Conservation (phyloP, 2,113 vertebrate species). For the western clawed frog (Xenopus tropicalis) region DNA sequence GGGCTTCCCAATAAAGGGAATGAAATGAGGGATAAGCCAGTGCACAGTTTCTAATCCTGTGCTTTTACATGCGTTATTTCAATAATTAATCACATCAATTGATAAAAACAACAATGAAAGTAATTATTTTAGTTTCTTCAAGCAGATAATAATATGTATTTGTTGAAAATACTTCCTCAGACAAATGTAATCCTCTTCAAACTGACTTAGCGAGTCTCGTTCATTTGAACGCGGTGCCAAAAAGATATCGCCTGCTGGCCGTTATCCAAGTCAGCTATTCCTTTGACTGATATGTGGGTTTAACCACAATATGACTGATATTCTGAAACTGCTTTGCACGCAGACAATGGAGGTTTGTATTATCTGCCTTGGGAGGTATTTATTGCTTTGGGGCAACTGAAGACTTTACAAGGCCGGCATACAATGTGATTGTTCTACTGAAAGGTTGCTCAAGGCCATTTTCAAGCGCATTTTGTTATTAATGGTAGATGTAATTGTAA, state of each 20-base stretch:
- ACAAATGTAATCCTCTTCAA: constrained; percentile 3
- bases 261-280: constrained; percentile 61
- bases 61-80: too few species aligned
- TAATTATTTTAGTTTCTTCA: background rate
- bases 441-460: constrained; percentile 53
- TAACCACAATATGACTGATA: constrained; percentile 69
- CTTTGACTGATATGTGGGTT: constrained; percentile 54
- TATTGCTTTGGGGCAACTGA: constrained; percentile 66
- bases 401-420: constrained; percentile 56
- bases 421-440: constrained; percentile 67
- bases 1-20: too few species aligned
- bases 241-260: constrained; percentile 38
- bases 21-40: too few species aligned
- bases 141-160: background rate
- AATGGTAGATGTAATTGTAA: constrained; percentile 59
- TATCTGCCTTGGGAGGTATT: constrained; percentile 65
- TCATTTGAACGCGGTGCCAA: background rate
- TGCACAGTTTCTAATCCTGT: too few species aligned
- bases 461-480: constrained; percentile 62
- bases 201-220: background rate
- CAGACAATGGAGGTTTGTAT: constrained; percentile 77
- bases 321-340: constrained; percentile 55
- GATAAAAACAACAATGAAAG: background rate
- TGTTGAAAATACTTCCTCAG: background rate
- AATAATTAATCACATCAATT: background rate